Percentiles rank a stretch among this genome's conserved stretches.
Conservation (phyloP, 2,797 vertebrate species). For the Poecile montanus region DNA sequence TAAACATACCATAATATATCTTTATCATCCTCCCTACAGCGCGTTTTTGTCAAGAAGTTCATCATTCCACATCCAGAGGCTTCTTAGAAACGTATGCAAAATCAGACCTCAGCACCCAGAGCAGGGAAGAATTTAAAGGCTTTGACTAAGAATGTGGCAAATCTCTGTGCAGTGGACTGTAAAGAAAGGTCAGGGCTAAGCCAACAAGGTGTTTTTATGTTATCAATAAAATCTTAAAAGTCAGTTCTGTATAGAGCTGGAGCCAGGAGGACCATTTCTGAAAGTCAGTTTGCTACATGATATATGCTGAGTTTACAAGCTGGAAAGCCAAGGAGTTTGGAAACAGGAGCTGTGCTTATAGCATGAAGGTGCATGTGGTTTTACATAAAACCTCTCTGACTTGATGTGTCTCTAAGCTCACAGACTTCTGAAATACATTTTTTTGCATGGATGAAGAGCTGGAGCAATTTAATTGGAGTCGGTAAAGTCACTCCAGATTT, state of each 20-base stretch:
- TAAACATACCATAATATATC: conserved; percentile 44
- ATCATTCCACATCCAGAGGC: conserved; percentile 11
- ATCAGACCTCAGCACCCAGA: neutral
- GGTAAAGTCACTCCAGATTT: neutral
- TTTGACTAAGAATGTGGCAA: conserved; percentile 34
- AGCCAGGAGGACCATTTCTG: neutral
- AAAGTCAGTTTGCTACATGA: conserved; percentile 5
- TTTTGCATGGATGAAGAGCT: conserved; percentile 12
- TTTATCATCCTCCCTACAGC: conserved; percentile 35
- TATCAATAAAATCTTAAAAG: conserved; percentile 37
- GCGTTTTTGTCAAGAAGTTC: conserved; percentile 47
- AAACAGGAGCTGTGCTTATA: neutral
- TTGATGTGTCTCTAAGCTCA: neutral
- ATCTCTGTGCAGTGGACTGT: neutral
- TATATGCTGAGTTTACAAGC: neutral
- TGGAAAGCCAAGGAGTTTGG: neutral
- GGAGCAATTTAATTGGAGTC: conserved; percentile 1
- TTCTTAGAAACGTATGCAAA: neutral
- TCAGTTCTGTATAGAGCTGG: neutral
- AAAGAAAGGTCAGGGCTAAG: conserved; percentile 34
- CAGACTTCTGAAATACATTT: neutral
- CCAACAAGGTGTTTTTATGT: conserved; percentile 43
- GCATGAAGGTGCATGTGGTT: neutral
- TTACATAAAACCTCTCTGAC: neutral
- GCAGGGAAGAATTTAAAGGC: conserved; percentile 19